phyloP scores from a whole-genome alignment of 2,113 vertebrate species.

The Nannospalax galili region DNA sequence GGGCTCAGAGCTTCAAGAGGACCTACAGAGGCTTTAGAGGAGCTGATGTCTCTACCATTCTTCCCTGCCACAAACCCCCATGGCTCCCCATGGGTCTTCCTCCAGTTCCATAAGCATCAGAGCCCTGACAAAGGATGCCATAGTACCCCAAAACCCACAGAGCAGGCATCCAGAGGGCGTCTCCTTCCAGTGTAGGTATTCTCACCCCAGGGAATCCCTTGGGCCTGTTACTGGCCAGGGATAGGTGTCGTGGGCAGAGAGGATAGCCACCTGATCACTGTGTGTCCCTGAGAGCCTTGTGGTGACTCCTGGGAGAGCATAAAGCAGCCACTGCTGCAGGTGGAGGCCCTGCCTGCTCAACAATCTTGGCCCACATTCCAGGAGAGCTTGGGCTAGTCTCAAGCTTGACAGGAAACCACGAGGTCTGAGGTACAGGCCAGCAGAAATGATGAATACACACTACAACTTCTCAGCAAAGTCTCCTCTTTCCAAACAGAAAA shows the following conservation, averaged over 20 bases:
- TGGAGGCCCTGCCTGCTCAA: neutral
- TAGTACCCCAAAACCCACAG: neutral
- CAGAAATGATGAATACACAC: too few species aligned
- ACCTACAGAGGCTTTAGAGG: too few species aligned
- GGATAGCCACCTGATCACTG: neutral
- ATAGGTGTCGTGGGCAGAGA: neutral
- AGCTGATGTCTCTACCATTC: neutral
- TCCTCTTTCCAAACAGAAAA: constrained; percentile 61
- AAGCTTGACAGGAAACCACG: neutral
- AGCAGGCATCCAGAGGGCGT: neutral
- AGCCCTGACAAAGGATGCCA: neutral
- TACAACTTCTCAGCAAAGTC: neutral
- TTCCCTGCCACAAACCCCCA: neutral
- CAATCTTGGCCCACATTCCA: too few species aligned
- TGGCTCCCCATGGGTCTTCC: neutral
- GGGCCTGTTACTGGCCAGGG: neutral
- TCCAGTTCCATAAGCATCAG: neutral
- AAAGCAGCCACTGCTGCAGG: neutral
- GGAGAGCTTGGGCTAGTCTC: rapidly evolving
- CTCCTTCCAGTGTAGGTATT: neutral
- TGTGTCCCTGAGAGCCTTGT: neutral
- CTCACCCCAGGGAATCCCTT: neutral
- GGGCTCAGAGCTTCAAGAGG: neutral
- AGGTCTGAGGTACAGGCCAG: neutral
- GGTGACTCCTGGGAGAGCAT: neutral